phyloP scores from a whole-genome alignment of 2,888 invertebrate species.

The Reticulitermes lucifugus region DNA sequence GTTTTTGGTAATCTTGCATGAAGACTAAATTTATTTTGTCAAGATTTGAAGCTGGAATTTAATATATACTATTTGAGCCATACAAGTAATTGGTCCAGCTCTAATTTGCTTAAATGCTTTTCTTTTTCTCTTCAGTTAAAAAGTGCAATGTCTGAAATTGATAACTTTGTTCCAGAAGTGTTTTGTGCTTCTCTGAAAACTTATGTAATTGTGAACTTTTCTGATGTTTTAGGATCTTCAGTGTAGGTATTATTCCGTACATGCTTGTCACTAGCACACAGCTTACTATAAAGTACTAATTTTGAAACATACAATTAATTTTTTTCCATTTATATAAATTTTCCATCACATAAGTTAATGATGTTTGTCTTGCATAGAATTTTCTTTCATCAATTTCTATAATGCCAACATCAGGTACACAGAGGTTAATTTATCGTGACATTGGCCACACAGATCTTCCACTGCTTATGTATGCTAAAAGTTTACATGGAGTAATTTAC shows the following conservation, averaged over 20 bases:
- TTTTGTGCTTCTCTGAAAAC: not conserved
- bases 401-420: not conserved
- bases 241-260: not conserved
- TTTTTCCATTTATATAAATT: not conserved
- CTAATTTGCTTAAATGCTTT: not conserved
- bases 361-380: not conserved
- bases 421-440: not conserved
- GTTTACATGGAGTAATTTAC: not conserved
- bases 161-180: not conserved
- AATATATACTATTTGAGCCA: constrained; percentile 1
- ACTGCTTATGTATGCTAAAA: constrained; percentile 4
- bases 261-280: not conserved
- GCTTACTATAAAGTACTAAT: not conserved
- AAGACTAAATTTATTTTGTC: not conserved
- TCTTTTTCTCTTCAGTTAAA: not conserved
- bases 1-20: too few relatives aligned
- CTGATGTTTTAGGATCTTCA: not conserved
- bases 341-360: constrained; percentile 9
- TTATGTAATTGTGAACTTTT: not conserved
- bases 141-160: not conserved
- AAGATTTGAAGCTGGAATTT: not conserved
- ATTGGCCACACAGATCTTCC: constrained; percentile 25
- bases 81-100: constrained; percentile 24
- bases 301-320: not conserved
- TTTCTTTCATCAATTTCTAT: not conserved